Base-by-base conservation (phyloP, 2,888 invertebrate genomes). In the Sphecodes monilicornis region DNA sequence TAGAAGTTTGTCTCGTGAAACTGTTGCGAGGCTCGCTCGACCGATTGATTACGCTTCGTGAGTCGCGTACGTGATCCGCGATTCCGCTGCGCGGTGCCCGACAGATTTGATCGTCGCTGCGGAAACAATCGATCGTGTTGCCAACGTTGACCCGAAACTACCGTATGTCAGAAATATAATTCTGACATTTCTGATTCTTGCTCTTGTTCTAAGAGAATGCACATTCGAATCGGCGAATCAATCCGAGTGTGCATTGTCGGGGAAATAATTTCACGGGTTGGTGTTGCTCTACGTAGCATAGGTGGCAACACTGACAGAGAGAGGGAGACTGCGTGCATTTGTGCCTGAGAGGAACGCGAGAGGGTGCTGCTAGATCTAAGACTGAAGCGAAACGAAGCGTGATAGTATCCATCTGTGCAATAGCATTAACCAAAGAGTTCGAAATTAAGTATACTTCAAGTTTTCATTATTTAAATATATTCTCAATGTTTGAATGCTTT, bases 21-120 rank as follows among this genome's bases (percentile, higher is more conserved):
- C 73, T 32, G 75, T 69, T 80, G 39, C 82, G 80, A 26, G 32
- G 75, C 71, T 72, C 83, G 77, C 69, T 79, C 82, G 76, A 82
- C 71, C 86, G 78, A 81, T 82, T 79, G 86, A 86, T 85, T 85
- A 74, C 82, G 76, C 76, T 82, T 77, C 76, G 41, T 32, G 71
- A 22, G 71, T 29, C 64, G 22, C 11, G 66, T 82, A 78, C 82
- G 76, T 79, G 86, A 85, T 78, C 74, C 71, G 64, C 76, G 80
- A 84, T 80, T 77, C 66, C 71, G 71, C 60, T 39, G 76, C n/a
- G n/a, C n/a, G n/a, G 50, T 50, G n/a, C 57, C 18, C 76, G 72
- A 41, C 50, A 41, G 80, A 78, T 75, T 84, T 82, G 69, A 78
- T 75, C 82, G 82, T 64, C 46, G 22, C 46, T 39, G 26, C 80